These are phyloP conservation scores for Ormia ochracea DNA, from an alignment of 2,888 invertebrate species.

Conservation along the genomic window DNA sequence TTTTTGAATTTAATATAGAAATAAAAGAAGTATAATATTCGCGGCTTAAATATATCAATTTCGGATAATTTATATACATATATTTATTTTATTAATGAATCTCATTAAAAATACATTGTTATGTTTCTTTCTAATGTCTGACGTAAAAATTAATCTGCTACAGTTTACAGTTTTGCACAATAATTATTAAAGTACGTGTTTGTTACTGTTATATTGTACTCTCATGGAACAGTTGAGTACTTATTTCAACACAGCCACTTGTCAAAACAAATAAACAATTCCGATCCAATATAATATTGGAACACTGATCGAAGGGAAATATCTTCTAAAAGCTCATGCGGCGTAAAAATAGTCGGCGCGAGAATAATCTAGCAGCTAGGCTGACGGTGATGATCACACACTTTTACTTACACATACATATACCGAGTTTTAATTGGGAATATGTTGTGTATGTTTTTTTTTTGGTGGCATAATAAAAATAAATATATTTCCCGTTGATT, in stretches of 20 bases:
- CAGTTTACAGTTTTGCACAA: no score
- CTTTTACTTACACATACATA: not conserved
- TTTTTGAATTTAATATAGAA: no score
- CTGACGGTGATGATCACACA: constrained; percentile 34
- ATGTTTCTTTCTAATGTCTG: no score
- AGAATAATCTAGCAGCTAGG: constrained; percentile 54
- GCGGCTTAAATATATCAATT: no score
- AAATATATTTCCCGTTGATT: not conserved
- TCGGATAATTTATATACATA: no score
- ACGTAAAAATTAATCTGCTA: no score
- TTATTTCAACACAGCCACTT: constrained; percentile 67
- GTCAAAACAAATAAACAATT: constrained; percentile 76
- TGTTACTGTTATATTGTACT: not conserved
- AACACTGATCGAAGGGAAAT: not conserved
- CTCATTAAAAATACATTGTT: no score
- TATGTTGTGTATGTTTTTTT: no score
- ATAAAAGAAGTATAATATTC: no score
- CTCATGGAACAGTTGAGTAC: constrained; percentile 60
- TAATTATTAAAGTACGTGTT: no score
- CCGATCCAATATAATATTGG: not conserved
- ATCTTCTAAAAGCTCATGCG: constrained; percentile 49
- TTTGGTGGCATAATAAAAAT: constrained; percentile 17
- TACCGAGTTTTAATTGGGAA: constrained; percentile 16
- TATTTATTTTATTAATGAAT: no score
- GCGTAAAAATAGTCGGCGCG: constrained; percentile 43